A percentile compares a stretch with the other conserved stretches of the same genome.
Evolutionary conservation across 92 coral and sea anemone genomes (phyloP).

Genomic region (Phenganax marumi): DNA sequence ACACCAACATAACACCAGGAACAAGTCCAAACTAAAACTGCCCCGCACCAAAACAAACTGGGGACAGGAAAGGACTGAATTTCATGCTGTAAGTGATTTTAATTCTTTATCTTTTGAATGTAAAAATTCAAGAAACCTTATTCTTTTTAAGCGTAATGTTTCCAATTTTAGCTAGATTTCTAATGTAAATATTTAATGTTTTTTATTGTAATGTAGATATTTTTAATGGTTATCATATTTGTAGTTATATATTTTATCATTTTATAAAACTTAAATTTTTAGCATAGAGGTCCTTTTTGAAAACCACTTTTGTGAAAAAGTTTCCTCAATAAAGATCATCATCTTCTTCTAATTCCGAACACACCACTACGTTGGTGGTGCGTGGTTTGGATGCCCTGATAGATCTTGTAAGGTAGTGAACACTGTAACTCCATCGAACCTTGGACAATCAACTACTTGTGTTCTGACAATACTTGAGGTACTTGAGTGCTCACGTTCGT

Average conservation of each 20-base stretch:
- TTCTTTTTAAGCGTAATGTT: slow-evolving; percentile 29
- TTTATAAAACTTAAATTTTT: no score
- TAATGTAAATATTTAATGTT: slow-evolving; percentile 39
- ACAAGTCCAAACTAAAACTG: slow-evolving; percentile 39
- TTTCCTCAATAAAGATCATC: no score
- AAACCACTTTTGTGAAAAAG: no score
- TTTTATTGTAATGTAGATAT: slow-evolving; percentile 29
- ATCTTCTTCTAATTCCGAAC: no score
- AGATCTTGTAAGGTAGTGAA: no score
- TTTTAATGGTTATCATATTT: slow-evolving; percentile 13
- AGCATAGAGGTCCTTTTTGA: no score
- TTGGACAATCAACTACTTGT: no score
- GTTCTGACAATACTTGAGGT: no score
- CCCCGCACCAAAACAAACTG: slow-evolving; percentile 42
- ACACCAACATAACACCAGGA: slow-evolving; percentile 29
- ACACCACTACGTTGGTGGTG: no score
- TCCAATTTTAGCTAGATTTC: slow-evolving; percentile 28
- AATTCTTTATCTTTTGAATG: slow-evolving; percentile 20
- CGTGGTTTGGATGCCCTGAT: no score
- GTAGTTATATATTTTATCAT: slow-evolving; percentile 7
- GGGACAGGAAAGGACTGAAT: not conserved
- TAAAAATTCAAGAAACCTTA: slow-evolving; percentile 31
- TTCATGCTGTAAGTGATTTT: slow-evolving; percentile 30
- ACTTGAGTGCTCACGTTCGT: no score
- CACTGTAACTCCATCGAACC: no score